Evolutionary conservation across 2,797 vertebrate genomes (phyloP).

Genomic region (Acanthornis magna): DNA sequence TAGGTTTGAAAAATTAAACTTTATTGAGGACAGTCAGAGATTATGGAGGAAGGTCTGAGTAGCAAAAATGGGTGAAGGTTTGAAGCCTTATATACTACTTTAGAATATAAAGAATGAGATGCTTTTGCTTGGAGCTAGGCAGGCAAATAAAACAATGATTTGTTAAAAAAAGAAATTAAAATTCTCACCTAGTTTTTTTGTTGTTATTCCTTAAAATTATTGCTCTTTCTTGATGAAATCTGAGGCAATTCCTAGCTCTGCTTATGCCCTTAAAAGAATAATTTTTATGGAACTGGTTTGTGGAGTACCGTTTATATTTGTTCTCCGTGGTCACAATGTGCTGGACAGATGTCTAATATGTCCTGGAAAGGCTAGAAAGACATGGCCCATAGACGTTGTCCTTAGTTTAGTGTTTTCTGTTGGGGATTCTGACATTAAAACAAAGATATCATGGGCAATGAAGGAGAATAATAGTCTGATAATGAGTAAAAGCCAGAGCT

Average conservation of each 20-base stretch:
- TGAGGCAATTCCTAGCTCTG: neutral
- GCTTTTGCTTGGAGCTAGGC: neutral
- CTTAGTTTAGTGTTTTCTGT: neutral
- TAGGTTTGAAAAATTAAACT: neutral
- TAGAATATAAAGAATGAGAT: neutral
- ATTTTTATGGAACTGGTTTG: neutral
- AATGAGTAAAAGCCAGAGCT: neutral
- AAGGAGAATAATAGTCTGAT: neutral
- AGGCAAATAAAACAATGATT: neutral
- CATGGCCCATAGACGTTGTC: neutral
- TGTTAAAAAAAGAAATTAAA: neutral
- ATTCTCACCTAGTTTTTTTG: neutral
- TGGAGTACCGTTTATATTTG: neutral
- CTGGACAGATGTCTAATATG: neutral
- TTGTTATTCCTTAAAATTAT: neutral
- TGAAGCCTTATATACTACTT: neutral
- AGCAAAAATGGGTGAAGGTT: neutral
- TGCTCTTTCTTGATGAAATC: neutral
- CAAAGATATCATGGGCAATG: neutral
- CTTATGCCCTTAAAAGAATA: neutral
- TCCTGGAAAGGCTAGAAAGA: neutral
- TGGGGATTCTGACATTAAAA: neutral
- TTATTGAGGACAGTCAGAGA: neutral
- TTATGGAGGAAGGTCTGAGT: neutral
- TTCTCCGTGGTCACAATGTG: neutral